These are phyloP conservation scores for Elysia crispata DNA, from an alignment of 2,888 invertebrate species.

Conservation along the genomic window DNA sequence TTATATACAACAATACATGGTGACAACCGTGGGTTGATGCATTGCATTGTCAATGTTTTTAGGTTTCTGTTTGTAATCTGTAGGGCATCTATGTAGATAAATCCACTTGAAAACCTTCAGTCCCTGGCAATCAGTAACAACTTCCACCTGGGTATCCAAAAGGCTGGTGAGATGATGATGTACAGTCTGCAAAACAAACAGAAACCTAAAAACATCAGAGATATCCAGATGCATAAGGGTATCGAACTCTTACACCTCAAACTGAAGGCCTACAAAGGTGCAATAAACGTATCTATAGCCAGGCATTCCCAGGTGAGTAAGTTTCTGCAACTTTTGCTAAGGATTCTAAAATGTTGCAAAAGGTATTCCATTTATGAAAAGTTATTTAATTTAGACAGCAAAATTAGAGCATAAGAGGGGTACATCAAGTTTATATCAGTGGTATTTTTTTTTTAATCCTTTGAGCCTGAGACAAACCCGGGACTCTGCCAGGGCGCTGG, in stretches of 20 bases:
- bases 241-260: conserved; percentile 17
- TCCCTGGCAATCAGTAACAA: too few relatives aligned
- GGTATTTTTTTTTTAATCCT: conserved; percentile 9
- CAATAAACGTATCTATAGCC: conserved; percentile 25
- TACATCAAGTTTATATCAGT: not conserved
- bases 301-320: conserved; percentile 29
- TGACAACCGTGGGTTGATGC: conserved; percentile 17
- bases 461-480: conserved; percentile 18
- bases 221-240: conserved; percentile 26
- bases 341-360: not conserved
- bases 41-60: conserved; percentile 22
- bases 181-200: conserved; percentile 42
- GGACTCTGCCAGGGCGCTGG: conserved; percentile 15
- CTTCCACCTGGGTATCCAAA: conserved; percentile 35
- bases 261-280: not conserved
- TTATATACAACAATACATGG: conserved; percentile 33
- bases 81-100: conserved; percentile 33
- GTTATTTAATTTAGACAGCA: conserved; percentile 7
- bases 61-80: conserved; percentile 30
- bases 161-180: not conserved
- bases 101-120: too few relatives aligned
- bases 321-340: not conserved
- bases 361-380: conserved; percentile 40
- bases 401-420: conserved; percentile 41
- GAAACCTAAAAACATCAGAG: too few relatives aligned